These are phyloP conservation scores for Bombus balteatus DNA, from an alignment of 1,140 invertebrate genomes.

Conservation along the genomic window DNA sequence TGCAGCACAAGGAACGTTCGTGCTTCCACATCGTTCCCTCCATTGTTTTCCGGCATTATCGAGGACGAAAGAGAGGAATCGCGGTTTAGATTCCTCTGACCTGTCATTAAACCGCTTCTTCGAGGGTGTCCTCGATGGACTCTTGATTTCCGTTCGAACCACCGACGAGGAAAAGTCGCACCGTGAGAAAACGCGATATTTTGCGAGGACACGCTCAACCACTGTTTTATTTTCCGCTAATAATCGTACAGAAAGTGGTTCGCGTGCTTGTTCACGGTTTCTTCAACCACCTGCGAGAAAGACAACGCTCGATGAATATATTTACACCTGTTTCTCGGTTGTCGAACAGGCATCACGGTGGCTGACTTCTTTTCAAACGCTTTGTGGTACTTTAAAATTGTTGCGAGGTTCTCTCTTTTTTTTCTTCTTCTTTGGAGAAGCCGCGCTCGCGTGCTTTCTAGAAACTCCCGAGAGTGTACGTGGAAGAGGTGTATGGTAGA, in stretches of 20 bases:
- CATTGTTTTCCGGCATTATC: conserved; percentile 77
- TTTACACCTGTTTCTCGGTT: conserved; percentile 58
- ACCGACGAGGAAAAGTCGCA: conserved; percentile 62
- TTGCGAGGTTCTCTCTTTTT: neutral
- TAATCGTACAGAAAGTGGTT: neutral
- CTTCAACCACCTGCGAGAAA: conserved; percentile 39
- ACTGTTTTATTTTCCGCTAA: neutral
- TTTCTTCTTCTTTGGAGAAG: neutral
- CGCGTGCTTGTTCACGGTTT: conserved; percentile 43
- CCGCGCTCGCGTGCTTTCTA: neutral
- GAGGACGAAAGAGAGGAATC: conserved; percentile 37
- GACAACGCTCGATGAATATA: conserved; percentile 52
- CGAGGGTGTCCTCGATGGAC: conserved; percentile 72
- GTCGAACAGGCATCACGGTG: conserved; percentile 50
- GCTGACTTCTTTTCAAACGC: conserved; percentile 27
- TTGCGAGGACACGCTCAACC: conserved; percentile 46
- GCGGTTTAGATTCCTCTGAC: conserved; percentile 74
- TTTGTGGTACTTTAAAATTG: conserved; percentile 1
- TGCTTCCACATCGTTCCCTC: conserved; percentile 53
- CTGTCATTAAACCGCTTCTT: conserved; percentile 76
- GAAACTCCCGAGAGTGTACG: conserved; percentile 13
- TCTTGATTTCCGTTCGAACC: conserved; percentile 62
- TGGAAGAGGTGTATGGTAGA: neutral
- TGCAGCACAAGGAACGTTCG: conserved; percentile 31
- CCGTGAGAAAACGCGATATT: conserved; percentile 75